Percentiles rank a stretch among this genome's conserved stretches.
Evolutionary conservation across 2,797 vertebrate genomes (phyloP).

Genomic region (Lagodon rhomboides): DNA sequence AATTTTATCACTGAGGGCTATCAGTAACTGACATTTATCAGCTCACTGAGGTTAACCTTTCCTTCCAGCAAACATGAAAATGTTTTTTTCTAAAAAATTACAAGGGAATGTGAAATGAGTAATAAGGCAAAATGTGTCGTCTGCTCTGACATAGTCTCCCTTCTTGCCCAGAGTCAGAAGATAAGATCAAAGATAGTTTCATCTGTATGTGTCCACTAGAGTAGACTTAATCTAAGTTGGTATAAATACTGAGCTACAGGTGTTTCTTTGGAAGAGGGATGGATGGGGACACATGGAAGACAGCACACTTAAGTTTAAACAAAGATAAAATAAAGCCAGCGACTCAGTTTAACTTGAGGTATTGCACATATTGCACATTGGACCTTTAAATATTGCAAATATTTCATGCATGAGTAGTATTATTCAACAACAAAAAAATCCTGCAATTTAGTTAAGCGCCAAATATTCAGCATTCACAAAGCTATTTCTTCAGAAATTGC

Average conservation of each 20-base stretch:
- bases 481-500: too few species aligned
- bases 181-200: conserved; percentile 17
- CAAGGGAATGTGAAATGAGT: conserved; percentile 19
- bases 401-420: too few species aligned
- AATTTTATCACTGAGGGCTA: not conserved
- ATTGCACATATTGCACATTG: too few species aligned
- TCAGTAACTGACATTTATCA: conserved; percentile 9
- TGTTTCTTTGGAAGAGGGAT: too few species aligned
- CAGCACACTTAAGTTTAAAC: not conserved
- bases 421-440: too few species aligned
- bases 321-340: too few species aligned
- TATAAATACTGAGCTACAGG: not conserved
- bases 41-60: conserved; percentile 4
- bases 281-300: too few species aligned
- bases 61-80: not conserved
- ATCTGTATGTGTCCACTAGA: conserved; percentile 22
- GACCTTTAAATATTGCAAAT: too few species aligned
- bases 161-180: conserved; percentile 2
- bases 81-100: conserved; percentile 8
- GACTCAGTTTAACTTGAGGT: too few species aligned
- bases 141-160: not conserved
- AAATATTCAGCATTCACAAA: too few species aligned
- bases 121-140: not conserved
- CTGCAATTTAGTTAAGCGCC: too few species aligned
- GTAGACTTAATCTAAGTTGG: not conserved